phyloP scores from a whole-genome alignment of 2,888 invertebrate genomes.

The Didymodactylos carnosus region DNA sequence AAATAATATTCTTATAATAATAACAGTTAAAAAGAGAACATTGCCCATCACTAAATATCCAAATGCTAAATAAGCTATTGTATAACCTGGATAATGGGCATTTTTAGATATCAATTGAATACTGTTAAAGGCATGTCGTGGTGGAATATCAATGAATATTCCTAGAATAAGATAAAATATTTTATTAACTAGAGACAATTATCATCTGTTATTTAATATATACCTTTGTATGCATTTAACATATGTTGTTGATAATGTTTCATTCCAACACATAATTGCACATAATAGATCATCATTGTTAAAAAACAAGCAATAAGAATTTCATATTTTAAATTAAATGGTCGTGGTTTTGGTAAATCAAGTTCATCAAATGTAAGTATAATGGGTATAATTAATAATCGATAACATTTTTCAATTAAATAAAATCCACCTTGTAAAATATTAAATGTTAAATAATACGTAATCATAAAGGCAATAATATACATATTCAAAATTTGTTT shows the following conservation, averaged over 20 bases:
- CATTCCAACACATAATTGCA: constrained; percentile 7
- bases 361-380: neutral
- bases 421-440: constrained; percentile 1
- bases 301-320: constrained; percentile 3
- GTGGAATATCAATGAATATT: neutral
- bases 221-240: constrained; percentile 2
- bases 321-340: constrained; percentile 4
- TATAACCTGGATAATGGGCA: constrained; percentile 4
- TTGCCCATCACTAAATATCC: constrained; percentile 7
- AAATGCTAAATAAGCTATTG: constrained; percentile 7
- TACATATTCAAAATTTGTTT: constrained; percentile 11
- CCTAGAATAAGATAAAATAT: too few species aligned
- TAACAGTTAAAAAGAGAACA: neutral
- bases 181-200: too few species aligned
- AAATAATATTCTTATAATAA: constrained; percentile 1
- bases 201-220: too few species aligned
- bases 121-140: neutral
- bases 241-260: constrained; percentile 11
- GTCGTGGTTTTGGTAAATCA: neutral
- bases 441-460: constrained; percentile 10
- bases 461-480: constrained; percentile 11
- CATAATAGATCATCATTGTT: neutral
- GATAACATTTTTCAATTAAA: constrained; percentile 5
- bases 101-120: neutral
- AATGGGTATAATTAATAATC: neutral